Evolutionary conservation across 2,888 invertebrate genomes (phyloP), one percentile per base, ranked within the genome.

Genomic region (Macaria liturata): DNA sequence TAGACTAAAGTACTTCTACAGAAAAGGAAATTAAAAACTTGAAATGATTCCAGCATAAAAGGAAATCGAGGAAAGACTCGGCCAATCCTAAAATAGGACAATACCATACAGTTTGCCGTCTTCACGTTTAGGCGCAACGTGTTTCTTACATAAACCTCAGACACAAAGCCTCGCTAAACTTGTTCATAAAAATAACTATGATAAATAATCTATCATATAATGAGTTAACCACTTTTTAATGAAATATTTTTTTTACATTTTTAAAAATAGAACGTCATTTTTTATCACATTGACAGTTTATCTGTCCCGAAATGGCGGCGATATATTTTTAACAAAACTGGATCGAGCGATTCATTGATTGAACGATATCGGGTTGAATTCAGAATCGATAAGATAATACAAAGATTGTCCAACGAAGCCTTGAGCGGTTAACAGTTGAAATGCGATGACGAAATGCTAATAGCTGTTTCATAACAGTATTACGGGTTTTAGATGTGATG

Each of bases 381-480:
- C 44, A 3, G 9, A 44, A 34, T 50, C 32, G 34, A 44, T 50
- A 50, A 50, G 50, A 50, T 50, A 54, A 20, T 42, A 57, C 51
- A 61, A 59, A 46, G 53, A 55, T 77, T 78, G 70, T 75, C 66
- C 70, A 79, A 78, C 73, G 66, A 71, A 78, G 75, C 68, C 68
- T 76, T 71, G 74, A 70, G 71, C 65, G 59, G 68, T 59, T 67
- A 63, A 74, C 74, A 73, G 75, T 40, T 32, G n/a, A 74, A 74
- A 78, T 48, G 75, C 66, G 71, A 75, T 89, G 88, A 88, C 83
- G 88, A 85, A 83, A 89, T 34, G 32, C 67, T 77, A 81, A 80
- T 80, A 82, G 81, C 74, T 72, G 77, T 88, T 88, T 88, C 88
- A 82, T 91, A 91, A 89, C 89, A 86, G 88, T 87, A 88, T 83